phyloP scores from a whole-genome alignment of 2,797 vertebrate species.

The Syngnathus rostellatus region DNA sequence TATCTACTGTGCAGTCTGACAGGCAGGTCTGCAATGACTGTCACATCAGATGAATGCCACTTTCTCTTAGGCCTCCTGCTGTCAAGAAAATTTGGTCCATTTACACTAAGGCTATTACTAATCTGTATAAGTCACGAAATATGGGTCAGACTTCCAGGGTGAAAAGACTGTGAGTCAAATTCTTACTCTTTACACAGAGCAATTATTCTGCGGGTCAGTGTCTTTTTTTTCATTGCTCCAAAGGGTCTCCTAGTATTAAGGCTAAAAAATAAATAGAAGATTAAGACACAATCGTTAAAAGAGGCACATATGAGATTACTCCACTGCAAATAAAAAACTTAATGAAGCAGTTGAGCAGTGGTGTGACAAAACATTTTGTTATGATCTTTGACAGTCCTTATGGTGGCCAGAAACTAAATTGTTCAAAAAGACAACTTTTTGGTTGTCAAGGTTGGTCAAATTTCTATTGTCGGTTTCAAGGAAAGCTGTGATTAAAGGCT shows the following conservation, averaged over 20 bases:
- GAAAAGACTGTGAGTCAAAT: slow-evolving; percentile 14
- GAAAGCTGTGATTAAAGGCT: background rate
- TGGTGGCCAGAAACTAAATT: no score
- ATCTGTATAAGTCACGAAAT: slow-evolving; percentile 20
- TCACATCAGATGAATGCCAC: slow-evolving; percentile 45
- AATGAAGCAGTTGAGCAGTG: no score
- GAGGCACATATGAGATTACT: background rate
- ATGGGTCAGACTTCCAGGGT: slow-evolving; percentile 20
- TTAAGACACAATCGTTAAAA: background rate
- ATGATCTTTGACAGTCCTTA: no score
- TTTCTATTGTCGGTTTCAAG: background rate
- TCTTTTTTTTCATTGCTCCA: slow-evolving; percentile 8
- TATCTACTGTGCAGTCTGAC: slow-evolving; percentile 31
- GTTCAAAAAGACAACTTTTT: background rate
- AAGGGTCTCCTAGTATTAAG: slow-evolving; percentile 14
- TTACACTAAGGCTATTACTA: slow-evolving; percentile 17
- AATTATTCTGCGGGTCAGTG: slow-evolving; percentile 21
- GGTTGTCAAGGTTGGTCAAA: background rate
- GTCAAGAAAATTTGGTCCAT: slow-evolving; percentile 34
- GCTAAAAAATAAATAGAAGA: slow-evolving; percentile 11
- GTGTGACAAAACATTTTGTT: no score
- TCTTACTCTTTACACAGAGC: slow-evolving; percentile 28
- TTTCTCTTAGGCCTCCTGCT: slow-evolving; percentile 28
- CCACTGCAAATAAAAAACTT: background rate
- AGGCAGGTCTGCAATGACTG: slow-evolving; percentile 42